Conservation (phyloP, 2,888 invertebrate species). For the Tetranychus piercei region DNA sequence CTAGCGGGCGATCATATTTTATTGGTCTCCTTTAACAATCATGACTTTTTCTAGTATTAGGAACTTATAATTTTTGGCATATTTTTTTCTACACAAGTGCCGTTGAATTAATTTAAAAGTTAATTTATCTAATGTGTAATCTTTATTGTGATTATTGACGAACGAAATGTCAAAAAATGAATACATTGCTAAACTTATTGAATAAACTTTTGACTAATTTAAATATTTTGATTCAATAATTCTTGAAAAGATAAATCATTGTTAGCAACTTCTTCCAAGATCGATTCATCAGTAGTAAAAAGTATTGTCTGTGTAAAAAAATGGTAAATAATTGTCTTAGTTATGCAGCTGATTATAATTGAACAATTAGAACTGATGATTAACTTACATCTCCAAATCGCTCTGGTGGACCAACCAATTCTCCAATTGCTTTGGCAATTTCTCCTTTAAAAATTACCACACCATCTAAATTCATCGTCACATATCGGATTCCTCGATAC, state of each 20-base stretch:
- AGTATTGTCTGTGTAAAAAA: constrained; percentile 50
- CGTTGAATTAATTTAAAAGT: no score
- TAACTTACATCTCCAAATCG: constrained; percentile 39
- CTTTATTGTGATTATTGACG: no score
- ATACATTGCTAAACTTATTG: not conserved
- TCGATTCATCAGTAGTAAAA: constrained; percentile 55
- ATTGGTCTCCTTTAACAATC: constrained; percentile 39
- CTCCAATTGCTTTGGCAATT: constrained; percentile 57
- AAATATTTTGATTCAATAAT: not conserved
- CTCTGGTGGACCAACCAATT: constrained; percentile 47
- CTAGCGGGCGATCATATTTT: constrained; percentile 51
- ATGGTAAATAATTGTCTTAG: not conserved
- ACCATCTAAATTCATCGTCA: constrained; percentile 47
- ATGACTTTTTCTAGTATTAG: not conserved
- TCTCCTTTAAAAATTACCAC: constrained; percentile 56
- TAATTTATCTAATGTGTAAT: no score
- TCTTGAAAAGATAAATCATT: constrained; percentile 32
- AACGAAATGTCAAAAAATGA: no score
- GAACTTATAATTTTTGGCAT: not conserved
- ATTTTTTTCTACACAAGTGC: not conserved
- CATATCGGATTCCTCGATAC: constrained; percentile 48
- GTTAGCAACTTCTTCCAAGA: constrained; percentile 43
- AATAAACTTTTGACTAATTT: not conserved
- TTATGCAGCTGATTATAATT: not conserved
- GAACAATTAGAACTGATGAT: constrained; percentile 8